phyloP scores from a whole-genome alignment of 2,797 vertebrate species.

The Hydrolagus colliei region DNA sequence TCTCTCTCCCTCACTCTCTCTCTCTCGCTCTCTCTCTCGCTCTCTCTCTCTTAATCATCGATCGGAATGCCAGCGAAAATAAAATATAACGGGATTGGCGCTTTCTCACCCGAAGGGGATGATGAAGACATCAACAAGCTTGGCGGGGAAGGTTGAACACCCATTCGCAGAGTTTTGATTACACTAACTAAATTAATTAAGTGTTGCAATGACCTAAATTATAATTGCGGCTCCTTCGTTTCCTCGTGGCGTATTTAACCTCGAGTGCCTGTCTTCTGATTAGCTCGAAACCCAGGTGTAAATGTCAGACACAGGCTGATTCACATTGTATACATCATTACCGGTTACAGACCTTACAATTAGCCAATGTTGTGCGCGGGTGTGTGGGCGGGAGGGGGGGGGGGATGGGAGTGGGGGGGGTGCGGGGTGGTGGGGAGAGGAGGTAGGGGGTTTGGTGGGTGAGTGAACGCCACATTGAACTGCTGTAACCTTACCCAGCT shows the following conservation, averaged over 20 bases:
- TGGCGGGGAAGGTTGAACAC: too few species aligned
- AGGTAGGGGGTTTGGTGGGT: neutral
- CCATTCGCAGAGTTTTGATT: conserved; percentile 51
- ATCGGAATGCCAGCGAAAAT: too few species aligned
- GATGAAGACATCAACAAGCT: neutral
- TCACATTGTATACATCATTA: conserved; percentile 49
- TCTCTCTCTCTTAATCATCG: too few species aligned
- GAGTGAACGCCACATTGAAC: neutral
- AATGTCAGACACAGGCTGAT: conserved; percentile 53
- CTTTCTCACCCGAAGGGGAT: conserved; percentile 5
- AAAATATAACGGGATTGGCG: neutral
- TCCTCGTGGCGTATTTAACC: conserved; percentile 59
- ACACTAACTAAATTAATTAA: conserved; percentile 68
- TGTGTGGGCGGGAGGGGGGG: conserved; percentile 38
- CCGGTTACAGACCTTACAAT: conserved; percentile 57
- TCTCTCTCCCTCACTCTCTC: too few species aligned
- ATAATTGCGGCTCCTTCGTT: conserved; percentile 53
- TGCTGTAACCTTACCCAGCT: conserved; percentile 7
- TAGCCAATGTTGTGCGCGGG: conserved; percentile 53
- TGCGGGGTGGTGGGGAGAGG: too few species aligned
- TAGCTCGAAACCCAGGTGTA: conserved; percentile 59
- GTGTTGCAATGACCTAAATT: conserved; percentile 62
- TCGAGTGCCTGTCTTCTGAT: conserved; percentile 53
- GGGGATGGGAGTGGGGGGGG: too few species aligned
- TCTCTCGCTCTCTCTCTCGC: too few species aligned